Conservation (phyloP, 2,113 vertebrate species). For the Seriola dumerili region DNA sequence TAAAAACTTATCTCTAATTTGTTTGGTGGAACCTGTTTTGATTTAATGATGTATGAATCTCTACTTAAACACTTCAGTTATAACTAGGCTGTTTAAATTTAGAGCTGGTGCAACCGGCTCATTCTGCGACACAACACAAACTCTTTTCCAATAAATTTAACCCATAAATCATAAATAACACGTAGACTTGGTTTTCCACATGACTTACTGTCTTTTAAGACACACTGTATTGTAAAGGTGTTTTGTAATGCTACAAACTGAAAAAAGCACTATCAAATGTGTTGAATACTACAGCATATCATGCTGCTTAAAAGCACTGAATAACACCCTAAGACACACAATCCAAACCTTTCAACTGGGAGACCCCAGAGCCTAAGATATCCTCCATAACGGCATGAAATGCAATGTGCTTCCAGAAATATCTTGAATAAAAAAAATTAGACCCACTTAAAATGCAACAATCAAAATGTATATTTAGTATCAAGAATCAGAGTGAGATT, state of each 20-base stretch:
- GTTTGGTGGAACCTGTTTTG: too few relatives aligned
- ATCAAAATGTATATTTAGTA: not conserved
- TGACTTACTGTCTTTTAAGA: not conserved
- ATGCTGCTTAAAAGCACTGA: constrained; percentile 38
- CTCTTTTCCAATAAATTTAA: not conserved
- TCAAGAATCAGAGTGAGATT: constrained; percentile 1
- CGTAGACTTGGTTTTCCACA: not conserved
- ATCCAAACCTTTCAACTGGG: constrained; percentile 9
- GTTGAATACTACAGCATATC: constrained; percentile 12
- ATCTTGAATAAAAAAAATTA: not conserved
- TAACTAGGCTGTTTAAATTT: not conserved
- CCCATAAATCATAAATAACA: not conserved
- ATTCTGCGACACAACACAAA: not conserved
- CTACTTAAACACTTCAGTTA: not conserved
- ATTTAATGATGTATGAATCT: not conserved
- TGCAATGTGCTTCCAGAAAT: not conserved
- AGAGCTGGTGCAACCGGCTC: not conserved
- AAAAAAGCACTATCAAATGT: constrained; percentile 30
- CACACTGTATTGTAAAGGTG: constrained; percentile 14
- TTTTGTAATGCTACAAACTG: constrained; percentile 38
- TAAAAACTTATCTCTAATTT: too few relatives aligned
- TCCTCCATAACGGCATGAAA: not conserved
- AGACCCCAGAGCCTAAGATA: not conserved
- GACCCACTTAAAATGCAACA: not conserved
- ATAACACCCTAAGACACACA: constrained; percentile 22